Evolutionary conservation across 2,888 invertebrate genomes (phyloP), one percentile per base, ranked within the genome.

Genomic region (Scelioninae gen. 1): DNA sequence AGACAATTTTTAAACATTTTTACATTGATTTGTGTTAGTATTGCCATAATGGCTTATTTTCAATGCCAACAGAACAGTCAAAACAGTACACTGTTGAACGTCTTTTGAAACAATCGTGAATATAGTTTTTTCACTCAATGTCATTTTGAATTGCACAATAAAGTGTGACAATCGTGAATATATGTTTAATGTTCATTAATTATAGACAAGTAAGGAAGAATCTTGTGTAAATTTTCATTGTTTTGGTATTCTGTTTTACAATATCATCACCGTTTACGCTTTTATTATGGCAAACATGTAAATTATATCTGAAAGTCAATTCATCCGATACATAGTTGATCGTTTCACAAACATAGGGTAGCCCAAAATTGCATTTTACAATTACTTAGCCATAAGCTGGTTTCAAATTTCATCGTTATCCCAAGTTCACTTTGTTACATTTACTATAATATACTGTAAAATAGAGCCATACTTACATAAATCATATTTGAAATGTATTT

Each of bases 251-350:
- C 13, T 13, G 34, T 62, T 55, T 45, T 16, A 56, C 31, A 45
- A 38, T 58, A 53, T 71, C 56, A 15, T 65, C 38, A 53, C 56
- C 40, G 16, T 56, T 63, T 68, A 53, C 16, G 47, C 63, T 65
- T 71, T 49, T 53, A 66, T 60, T 66, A 58, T 65, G 51, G 40
- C 63, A 71, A 56, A 16, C 63, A 31, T 32, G 58, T 32, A 43
- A 69, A 34, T 55, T 60, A 60, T 31, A 38, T 53, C 11, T 29
- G 23, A 68, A 62, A 55, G 74, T 74, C 71, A 65, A 76, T 71
- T 76, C 71, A 75, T 65, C 11, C 65, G 76, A 71, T 56, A 53
- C 63, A 71, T 71, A 68, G 53, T 49, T 49, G 38, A 71, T 62
- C 55, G 32, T 63, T 69, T 31, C 55, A 34, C 16, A 40, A 62